Base-by-base conservation (phyloP, 2,113 vertebrate species). In the Pollimyrus isidori region DNA sequence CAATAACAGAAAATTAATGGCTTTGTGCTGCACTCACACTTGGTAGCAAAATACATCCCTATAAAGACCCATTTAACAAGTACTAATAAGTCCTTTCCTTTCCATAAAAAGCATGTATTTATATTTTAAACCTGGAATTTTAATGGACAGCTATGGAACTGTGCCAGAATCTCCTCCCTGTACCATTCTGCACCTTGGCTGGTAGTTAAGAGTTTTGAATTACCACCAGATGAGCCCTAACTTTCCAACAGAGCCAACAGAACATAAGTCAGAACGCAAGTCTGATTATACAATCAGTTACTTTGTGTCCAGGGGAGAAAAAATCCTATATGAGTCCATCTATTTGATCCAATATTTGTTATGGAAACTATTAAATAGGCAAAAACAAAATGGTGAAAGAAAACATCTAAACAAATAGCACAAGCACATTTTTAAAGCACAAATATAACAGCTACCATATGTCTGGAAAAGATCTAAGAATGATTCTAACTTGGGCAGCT, bases 361-460 rank as follows among this genome's bases (percentile, higher is more conserved):
- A 94, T 95, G 94, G 93, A 94, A 95, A 93, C 92, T 92, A 93
- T 93, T 92, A 90, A 91, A 93, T 90, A 88, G 88, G 35, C 13
- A 91, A 73, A 90, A 62, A 82, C 49, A 13, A 50, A 50, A 58
- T 45, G 76, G 86, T 7, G 69, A 30, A 76, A 35, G 90, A 93
- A 92, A 93, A 93, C 91, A 88, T 89, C 80, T 83, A 93, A 90
- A 93, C 92, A 94, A 93, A 94, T 92, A 94, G 94, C 92, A 91
- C 82, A 48, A 42, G 84, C 91, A 92, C 92, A 88, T 93, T 93
- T 93, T 94, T 93, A 91, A 93, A 91, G 88, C 92, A 91, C 90
- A 92, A 91, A 69, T 91, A 90, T 95, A 95, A 96, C 92, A 90
- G 90, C 89, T 94, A 87, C 92, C 95, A 96, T 65, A 92, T 96